Percentiles rank a stretch among this genome's conserved stretches.
phyloP scores from a whole-genome alignment of 1,140 invertebrate genomes.

The Drosophila erecta region DNA sequence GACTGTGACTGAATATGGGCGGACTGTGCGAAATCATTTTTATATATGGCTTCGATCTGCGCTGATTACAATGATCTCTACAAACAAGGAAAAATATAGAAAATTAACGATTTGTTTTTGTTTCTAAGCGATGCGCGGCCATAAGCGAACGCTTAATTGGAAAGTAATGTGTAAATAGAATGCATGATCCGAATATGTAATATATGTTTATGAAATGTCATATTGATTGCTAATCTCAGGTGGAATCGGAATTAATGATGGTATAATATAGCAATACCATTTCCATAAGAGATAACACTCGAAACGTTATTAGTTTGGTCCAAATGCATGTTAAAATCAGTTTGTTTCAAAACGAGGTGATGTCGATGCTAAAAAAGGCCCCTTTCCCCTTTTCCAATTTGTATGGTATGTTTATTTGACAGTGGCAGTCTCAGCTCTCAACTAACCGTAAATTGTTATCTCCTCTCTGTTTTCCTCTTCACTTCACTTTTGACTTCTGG shows the following conservation, averaged over 20 bases:
- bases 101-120: conserved; percentile 52
- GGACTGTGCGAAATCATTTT: conserved; percentile 88
- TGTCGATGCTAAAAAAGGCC: neutral
- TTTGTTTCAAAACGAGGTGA: neutral
- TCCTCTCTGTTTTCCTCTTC: conserved; percentile 13
- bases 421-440: conserved; percentile 15
- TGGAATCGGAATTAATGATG: conserved; percentile 27
- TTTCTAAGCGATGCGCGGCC: conserved; percentile 39
- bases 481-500: conserved; percentile 11
- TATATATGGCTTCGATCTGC: conserved; percentile 63
- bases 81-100: conserved; percentile 62
- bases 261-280: neutral
- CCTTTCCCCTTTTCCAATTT: neutral
- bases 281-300: neutral
- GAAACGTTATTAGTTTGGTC: neutral
- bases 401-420: conserved; percentile 27
- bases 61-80: conserved; percentile 52
- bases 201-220: conserved; percentile 38
- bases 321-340: neutral
- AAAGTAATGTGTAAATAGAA: conserved; percentile 46
- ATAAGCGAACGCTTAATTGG: conserved; percentile 52
- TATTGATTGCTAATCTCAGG: conserved; percentile 26
- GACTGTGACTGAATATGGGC: conserved; percentile 89
- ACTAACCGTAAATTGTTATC: conserved; percentile 64
- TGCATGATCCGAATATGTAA: conserved; percentile 21